Base-by-base conservation (phyloP, 2,888 invertebrate species). In the Shargacucullia verbasci region DNA sequence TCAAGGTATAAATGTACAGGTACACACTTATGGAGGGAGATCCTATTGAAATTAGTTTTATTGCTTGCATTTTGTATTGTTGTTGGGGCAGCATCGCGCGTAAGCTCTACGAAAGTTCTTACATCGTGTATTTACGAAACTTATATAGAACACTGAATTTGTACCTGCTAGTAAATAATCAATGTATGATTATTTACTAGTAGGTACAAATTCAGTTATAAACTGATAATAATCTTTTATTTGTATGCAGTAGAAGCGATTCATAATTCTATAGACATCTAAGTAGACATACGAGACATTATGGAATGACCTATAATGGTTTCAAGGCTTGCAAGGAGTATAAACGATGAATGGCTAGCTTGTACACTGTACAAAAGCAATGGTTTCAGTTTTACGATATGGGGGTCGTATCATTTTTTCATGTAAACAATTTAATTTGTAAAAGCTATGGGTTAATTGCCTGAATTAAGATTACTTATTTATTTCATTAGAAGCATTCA, bases 21-120 rank as follows among this genome's bases (percentile, higher is more conserved):
- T 20, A 20, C 20, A 20, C 4, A 20, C 20, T 14, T 69, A 65
- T 73, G 76, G 70, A 73, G 60, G 70, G 73, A 63, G 47, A 60
- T 15, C 8, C 7, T 29, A 29, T 29, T n/a, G 31, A 39, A 29
- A 37, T 34, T 2, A 59, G 43, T 39, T 44, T 35, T 8, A 33
- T 25, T 50, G 54, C 35, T 35, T 47, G 43, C 39, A 46, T 27
- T 25, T 39, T 38, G 2, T 12, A 29, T 39, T 13, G 13, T 12
- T 27, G 11, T 31, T 31, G 41, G 46, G 29, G 13, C 20, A 38
- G 52, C 6, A 14, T 34, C 11, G 25, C 10, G 10, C 14, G 9
- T 34, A 50, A 52, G 44, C 15, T 63, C 25, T 37, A 33, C 8
- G 47, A 31, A 35, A 11, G 2, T 27, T 27, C 10, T 14, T 25